Conservation (phyloP, 2,797 vertebrate genomes). For the Diplodus puntazzo region DNA sequence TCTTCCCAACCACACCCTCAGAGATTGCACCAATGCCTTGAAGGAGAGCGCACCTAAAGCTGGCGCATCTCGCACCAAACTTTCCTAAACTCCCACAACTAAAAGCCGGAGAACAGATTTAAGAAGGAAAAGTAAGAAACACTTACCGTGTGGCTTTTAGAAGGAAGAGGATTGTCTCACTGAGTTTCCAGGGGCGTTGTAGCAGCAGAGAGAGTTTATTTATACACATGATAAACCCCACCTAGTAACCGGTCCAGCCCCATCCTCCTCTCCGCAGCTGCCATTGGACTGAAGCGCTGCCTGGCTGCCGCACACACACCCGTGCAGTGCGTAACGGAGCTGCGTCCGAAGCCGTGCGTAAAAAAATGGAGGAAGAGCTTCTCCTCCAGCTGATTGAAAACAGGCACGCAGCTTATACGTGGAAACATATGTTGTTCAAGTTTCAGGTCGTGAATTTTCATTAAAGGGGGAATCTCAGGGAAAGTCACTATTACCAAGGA, state of each 20-base stretch:
- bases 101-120: neutral
- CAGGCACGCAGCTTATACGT: constrained; percentile 9
- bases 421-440: constrained; percentile 28
- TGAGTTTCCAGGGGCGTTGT: constrained; percentile 53
- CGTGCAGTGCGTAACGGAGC: neutral
- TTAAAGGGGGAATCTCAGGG: constrained; percentile 22
- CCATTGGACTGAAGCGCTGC: constrained; percentile 50
- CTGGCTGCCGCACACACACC: neutral
- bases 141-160: constrained; percentile 66
- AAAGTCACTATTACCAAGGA: constrained; percentile 4
- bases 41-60: neutral
- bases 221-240: constrained; percentile 77
- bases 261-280: constrained; percentile 34
- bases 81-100: neutral
- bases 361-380: constrained; percentile 17
- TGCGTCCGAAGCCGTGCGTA: neutral
- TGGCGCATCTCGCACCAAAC: neutral
- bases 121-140: accelerated
- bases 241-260: constrained; percentile 73
- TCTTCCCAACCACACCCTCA: constrained; percentile 65
- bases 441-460: constrained; percentile 7
- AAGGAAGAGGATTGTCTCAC: constrained; percentile 28
- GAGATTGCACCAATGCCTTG: neutral
- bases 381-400: neutral
- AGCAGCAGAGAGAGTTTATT: constrained; percentile 40